Conservation (phyloP, 2,113 vertebrate species). For the Numenius arquata region DNA sequence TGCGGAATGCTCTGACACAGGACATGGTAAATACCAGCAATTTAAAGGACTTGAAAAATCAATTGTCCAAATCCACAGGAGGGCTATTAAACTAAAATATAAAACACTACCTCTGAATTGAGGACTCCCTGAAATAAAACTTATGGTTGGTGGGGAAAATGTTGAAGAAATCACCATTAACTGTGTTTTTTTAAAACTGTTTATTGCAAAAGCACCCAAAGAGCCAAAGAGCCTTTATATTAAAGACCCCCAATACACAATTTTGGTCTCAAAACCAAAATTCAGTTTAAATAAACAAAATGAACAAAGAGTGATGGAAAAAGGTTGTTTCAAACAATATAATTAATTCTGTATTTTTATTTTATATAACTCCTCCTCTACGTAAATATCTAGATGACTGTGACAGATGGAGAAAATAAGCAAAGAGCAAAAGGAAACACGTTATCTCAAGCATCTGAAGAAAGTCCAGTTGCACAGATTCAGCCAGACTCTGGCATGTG, state of each 20-base stretch:
- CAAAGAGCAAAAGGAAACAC: background rate
- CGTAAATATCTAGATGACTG: background rate
- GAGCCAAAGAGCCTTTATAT: background rate
- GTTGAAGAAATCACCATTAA: background rate
- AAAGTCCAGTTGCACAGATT: background rate
- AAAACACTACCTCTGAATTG: background rate
- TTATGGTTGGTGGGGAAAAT: accelerated
- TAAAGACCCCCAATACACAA: background rate
- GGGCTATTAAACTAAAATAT: background rate
- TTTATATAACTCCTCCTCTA: background rate
- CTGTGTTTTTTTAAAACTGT: background rate
- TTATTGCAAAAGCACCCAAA: background rate
- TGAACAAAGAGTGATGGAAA: background rate
- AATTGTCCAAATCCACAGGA: background rate
- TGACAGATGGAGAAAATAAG: background rate
- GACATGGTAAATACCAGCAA: background rate
- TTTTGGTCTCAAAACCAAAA: background rate
- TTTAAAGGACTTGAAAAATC: background rate
- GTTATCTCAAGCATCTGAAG: background rate
- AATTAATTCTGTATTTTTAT: background rate
- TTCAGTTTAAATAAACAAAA: background rate
- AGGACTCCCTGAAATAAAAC: background rate
- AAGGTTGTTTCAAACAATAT: background rate
- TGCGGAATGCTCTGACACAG: background rate
- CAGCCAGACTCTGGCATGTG: background rate